Base-by-base conservation (phyloP, 2,888 invertebrate species). In the Acrobasis consociella region DNA sequence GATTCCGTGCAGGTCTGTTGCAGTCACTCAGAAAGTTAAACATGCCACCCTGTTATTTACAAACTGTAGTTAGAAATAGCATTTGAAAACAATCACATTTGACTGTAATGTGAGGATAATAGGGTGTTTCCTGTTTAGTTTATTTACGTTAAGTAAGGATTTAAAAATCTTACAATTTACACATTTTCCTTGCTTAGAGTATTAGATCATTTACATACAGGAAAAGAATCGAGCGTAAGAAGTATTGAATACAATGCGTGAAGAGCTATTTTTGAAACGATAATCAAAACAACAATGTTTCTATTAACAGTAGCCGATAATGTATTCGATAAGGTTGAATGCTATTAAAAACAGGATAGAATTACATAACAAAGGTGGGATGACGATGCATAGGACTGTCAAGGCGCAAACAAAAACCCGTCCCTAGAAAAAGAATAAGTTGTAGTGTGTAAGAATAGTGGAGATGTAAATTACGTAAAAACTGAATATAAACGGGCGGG, bases 401-500 rank as follows among this genome's bases (percentile, higher is more conserved):
- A 69, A 67, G 69, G 63, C 58, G 65, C 64, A 66, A 76, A 75
- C 81, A 72, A 76, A 74, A 77, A 75, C 76, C 69, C 71, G 76
- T 70, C 67, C 70, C 68, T 71, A 75, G 72, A 77, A 77, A 76
- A 72, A 66, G 70, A 70, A 72, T 72, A 75, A 69, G 60, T 62
- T 38, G 50, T 42, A 22, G 56, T 62, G 62, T 62, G 39, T 56
- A 65, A 65, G 81, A 81, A 85, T 80, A 78, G 82, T 76, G 72
- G 76, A 82, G 82, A 91, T 91, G 89, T 91, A 91, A 91, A 90
- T 91, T 85, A 85, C 76, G 78, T 85, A 80, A 86, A 83, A 85
- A 84, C 79, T 83, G 82, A 83, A 84, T 85, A 82, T 77, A 80
- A 80, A 78, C 78, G 77, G 82, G 80, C 80, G 82, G 81, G 77